phyloP scores from a whole-genome alignment of 2,888 invertebrate species.

The Miltochrista miniata region DNA sequence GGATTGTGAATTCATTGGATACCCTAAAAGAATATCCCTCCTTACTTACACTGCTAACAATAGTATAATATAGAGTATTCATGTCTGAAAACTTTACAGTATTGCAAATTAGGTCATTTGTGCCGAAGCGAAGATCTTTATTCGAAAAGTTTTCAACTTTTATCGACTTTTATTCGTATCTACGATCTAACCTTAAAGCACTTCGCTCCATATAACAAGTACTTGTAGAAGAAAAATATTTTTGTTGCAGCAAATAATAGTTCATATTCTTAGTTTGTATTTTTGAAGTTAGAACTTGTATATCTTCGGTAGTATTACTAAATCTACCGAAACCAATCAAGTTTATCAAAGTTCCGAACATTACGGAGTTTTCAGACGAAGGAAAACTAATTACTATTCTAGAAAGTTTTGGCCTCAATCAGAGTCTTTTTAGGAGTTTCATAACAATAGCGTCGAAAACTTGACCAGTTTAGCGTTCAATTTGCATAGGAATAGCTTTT shows the following conservation, averaged over 20 bases:
- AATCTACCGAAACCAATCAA: constrained; percentile 38
- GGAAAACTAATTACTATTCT: constrained; percentile 61
- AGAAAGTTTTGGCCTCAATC: constrained; percentile 52
- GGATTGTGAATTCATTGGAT: background rate
- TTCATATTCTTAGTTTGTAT: constrained; percentile 21
- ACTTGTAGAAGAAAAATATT: constrained; percentile 16
- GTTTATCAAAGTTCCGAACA: constrained; percentile 55
- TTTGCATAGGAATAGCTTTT: constrained; percentile 35
- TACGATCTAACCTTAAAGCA: constrained; percentile 30
- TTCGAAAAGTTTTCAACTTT: constrained; percentile 50
- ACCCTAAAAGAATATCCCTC: background rate
- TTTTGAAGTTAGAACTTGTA: constrained; percentile 13
- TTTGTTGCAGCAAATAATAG: constrained; percentile 20
- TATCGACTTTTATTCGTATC: constrained; percentile 41
- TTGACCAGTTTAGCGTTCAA: constrained; percentile 35
- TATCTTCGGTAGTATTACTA: constrained; percentile 25
- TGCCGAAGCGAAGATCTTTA: constrained; percentile 51
- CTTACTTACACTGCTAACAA: constrained; percentile 3
- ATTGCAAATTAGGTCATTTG: constrained; percentile 54
- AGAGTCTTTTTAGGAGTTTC: constrained; percentile 40
- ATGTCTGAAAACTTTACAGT: constrained; percentile 39
- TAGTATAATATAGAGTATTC: constrained; percentile 28
- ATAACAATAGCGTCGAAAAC: constrained; percentile 31
- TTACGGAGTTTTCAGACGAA: constrained; percentile 48
- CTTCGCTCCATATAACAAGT: constrained; percentile 29